Evolutionary conservation across 2,797 vertebrate genomes (phyloP).

Genomic region (Amphiprion clarkii): DNA sequence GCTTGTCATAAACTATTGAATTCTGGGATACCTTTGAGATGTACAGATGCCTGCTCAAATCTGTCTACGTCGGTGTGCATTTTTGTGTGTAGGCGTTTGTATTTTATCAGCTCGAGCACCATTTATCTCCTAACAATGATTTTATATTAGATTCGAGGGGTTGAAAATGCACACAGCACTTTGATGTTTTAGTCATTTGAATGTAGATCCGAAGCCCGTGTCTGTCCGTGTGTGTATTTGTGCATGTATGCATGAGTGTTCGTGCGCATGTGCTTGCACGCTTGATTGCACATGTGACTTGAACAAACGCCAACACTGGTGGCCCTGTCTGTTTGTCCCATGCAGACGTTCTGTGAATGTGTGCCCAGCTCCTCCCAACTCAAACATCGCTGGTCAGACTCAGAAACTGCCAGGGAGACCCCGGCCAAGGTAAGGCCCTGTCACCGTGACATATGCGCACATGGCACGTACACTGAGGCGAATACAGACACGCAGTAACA

Average conservation of each 20-base stretch:
- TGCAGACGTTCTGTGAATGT: slow-evolving; percentile 88
- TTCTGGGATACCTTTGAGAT: slow-evolving; percentile 57
- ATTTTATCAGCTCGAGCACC: slow-evolving; percentile 40
- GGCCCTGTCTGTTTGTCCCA: slow-evolving; percentile 83
- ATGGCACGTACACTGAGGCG: slow-evolving; percentile 3
- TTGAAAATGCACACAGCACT: slow-evolving; percentile 1
- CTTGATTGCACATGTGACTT: slow-evolving; percentile 71
- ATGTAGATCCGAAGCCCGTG: slow-evolving; percentile 5
- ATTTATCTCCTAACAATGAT: slow-evolving; percentile 48
- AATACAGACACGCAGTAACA: background rate
- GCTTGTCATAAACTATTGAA: slow-evolving; percentile 56
- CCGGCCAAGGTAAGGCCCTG: slow-evolving; percentile 86
- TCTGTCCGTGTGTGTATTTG: slow-evolving; percentile 5
- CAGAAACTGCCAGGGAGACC: slow-evolving; percentile 86
- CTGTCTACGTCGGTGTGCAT: slow-evolving; percentile 34
- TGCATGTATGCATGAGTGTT: slow-evolving; percentile 41
- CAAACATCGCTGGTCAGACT: slow-evolving; percentile 89
- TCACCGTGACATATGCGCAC: slow-evolving; percentile 10
- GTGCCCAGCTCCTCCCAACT: slow-evolving; percentile 87
- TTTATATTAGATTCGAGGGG: slow-evolving; percentile 20
- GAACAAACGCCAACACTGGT: slow-evolving; percentile 77
- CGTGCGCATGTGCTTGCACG: slow-evolving; percentile 73
- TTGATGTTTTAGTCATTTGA: slow-evolving; percentile 11
- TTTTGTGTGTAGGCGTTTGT: slow-evolving; percentile 40
- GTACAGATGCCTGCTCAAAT: slow-evolving; percentile 54